Evolutionary conservation across 2,797 vertebrate genomes (phyloP).

Genomic region (Poeciliopsis gracilis): DNA sequence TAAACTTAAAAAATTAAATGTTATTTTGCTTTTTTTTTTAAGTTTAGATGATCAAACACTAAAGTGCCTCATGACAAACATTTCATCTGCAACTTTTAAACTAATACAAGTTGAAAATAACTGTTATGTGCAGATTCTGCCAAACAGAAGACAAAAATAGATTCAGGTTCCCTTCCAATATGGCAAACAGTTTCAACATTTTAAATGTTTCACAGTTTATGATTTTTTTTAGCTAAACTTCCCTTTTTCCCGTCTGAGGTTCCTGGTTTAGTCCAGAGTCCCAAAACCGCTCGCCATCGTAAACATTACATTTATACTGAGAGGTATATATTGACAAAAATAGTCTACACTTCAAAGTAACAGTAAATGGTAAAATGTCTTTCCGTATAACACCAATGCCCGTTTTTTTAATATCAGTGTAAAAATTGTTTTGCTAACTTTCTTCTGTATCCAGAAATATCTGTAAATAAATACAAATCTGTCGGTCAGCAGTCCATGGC

Average conservation of each 20-base stretch:
- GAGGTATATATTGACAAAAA: conserved; percentile 47
- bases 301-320: conserved; percentile 52
- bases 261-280: conserved; percentile 43
- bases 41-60: neutral
- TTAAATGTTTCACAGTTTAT: neutral
- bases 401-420: conserved; percentile 41
- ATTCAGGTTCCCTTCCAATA: neutral
- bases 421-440: conserved; percentile 28
- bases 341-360: conserved; percentile 38
- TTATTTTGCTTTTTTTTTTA: neutral
- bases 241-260: conserved; percentile 21
- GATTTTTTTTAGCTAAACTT: neutral
- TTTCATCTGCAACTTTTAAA: neutral
- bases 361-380: conserved; percentile 22
- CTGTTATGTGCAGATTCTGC: neutral
- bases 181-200: neutral
- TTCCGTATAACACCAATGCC: conserved; percentile 32
- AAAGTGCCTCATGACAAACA: neutral
- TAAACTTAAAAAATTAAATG: neutral
- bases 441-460: neutral
- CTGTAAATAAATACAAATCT: neutral
- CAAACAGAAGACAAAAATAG: neutral
- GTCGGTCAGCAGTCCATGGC: conserved; percentile 32
- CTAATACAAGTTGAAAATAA: neutral
- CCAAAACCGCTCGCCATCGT: conserved; percentile 40